Evolutionary conservation across 1,140 invertebrate genomes (phyloP), one percentile per base, ranked within the genome.

Genomic region (Platyura marginata): DNA sequence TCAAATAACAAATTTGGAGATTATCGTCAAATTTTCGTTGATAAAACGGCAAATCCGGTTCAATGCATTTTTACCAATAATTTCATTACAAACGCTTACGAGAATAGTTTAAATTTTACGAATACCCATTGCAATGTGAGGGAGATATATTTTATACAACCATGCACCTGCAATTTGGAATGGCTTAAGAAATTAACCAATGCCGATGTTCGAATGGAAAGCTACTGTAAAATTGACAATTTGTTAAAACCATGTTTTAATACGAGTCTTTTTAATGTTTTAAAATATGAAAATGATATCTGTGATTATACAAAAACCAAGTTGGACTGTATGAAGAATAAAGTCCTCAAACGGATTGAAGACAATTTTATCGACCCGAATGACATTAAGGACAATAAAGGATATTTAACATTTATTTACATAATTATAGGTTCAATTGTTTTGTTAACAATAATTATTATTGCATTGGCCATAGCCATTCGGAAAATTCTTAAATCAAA

Each of bases 61-160:
- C 48, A 49, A 11, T 61, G 58, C 40, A 50, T 44, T 0, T 61
- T 61, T 25, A 44, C 48, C 16, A 48, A 52, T 33, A 61, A 61
- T 44, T 46, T 34, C 2, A 41, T 61, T 6, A 49, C 49, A 5
- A 18, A 47, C 18, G 46, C 48, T 2, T 37, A 50, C 25, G 39
- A 43, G 5, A 45, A 47, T 2, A 53, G 55, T 23, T 46, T 61
- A 2, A 61, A 61, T 20, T 47, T 56, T 2, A 48, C 42, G 20
- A 49, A 48, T 8, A 39, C 20, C 3, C 21, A 47, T 40, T 61
- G 59, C 15, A 25, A 35, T 19, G 41, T 59, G 21, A 48, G 46
- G 8, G 41, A 47, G 13, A 48, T 52, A 0, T 46, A 32, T 1
- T 46, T 61, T 21, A 46, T 38, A 43, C 40, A 2, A 5, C 20